Evolutionary conservation across 2,888 invertebrate species (phyloP).

Genomic region (Limnephilus marmoratus): DNA sequence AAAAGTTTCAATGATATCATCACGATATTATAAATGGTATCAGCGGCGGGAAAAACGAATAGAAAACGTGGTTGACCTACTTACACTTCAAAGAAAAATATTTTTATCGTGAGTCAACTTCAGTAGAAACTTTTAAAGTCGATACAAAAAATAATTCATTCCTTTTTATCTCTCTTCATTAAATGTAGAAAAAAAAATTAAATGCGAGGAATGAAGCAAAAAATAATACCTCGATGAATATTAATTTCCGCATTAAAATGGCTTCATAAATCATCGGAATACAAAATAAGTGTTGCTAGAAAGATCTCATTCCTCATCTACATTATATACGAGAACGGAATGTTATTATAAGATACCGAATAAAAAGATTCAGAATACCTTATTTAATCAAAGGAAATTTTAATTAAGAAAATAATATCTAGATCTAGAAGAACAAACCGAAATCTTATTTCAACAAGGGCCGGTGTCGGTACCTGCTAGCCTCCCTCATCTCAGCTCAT

Average conservation of each 20-base stretch:
- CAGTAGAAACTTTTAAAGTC: neutral
- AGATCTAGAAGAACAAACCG: neutral
- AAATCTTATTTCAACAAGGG: neutral
- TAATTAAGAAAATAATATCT: neutral
- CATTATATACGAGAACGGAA: neutral
- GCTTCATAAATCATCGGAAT: neutral
- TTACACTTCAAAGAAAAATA: constrained; percentile 12
- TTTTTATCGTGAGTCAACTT: neutral
- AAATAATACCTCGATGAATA: neutral
- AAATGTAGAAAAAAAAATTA: neutral
- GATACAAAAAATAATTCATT: neutral
- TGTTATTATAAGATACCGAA: neutral
- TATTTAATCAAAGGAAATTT: neutral
- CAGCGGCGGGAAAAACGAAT: neutral
- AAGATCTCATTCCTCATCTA: neutral
- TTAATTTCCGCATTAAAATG: neutral
- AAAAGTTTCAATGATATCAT: neutral
- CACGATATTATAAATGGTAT: neutral
- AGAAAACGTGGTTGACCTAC: constrained; percentile 13
- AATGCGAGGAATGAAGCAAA: neutral
- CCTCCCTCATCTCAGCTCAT: neutral
- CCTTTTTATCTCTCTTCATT: neutral
- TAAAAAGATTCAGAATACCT: neutral
- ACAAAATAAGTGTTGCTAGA: neutral
- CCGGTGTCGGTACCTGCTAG: no score